Conservation (phyloP, 1,140 invertebrate species). For the Drosophila micromelanica region DNA sequence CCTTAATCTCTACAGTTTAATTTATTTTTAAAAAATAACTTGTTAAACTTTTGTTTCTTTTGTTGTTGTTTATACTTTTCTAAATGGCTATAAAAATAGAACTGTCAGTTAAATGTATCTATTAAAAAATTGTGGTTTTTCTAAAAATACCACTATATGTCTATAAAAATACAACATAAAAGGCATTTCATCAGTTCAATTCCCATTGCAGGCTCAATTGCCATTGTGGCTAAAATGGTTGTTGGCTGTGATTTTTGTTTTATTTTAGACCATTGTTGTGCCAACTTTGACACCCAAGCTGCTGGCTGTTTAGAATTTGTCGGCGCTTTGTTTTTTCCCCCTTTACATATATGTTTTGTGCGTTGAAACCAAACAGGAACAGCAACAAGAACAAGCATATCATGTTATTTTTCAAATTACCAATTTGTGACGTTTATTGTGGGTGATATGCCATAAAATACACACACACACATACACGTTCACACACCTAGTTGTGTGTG, state of each 20-base stretch:
- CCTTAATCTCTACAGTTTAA: neutral
- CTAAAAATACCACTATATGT: constrained; percentile 62
- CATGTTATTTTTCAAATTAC: constrained; percentile 56
- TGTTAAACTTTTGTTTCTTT: neutral
- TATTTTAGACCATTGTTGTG: constrained; percentile 34
- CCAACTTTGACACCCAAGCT: constrained; percentile 69
- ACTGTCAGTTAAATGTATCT: constrained; percentile 66
- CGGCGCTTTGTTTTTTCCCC: constrained; percentile 9
- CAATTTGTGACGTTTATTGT: constrained; percentile 78
- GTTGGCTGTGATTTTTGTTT: constrained; percentile 3
- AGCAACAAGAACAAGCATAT: constrained; percentile 42
- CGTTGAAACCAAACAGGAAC: constrained; percentile 27
- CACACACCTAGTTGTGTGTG: constrained; percentile 1
- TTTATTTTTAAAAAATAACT: neutral
- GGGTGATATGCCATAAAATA: constrained; percentile 49
- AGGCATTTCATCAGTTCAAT: constrained; percentile 37
- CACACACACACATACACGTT: constrained; percentile 21
- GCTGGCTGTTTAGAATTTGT: constrained; percentile 30
- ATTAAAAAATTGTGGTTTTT: constrained; percentile 69
- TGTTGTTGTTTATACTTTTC: constrained; percentile 36
- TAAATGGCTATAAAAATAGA: constrained; percentile 72
- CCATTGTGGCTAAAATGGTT: constrained; percentile 49
- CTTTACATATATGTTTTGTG: neutral
- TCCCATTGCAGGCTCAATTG: constrained; percentile 62
- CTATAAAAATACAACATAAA: constrained; percentile 41